These are phyloP conservation scores for Sorex maritimensis DNA, from an alignment of 2,797 vertebrate genomes.

Conservation along the genomic window DNA sequence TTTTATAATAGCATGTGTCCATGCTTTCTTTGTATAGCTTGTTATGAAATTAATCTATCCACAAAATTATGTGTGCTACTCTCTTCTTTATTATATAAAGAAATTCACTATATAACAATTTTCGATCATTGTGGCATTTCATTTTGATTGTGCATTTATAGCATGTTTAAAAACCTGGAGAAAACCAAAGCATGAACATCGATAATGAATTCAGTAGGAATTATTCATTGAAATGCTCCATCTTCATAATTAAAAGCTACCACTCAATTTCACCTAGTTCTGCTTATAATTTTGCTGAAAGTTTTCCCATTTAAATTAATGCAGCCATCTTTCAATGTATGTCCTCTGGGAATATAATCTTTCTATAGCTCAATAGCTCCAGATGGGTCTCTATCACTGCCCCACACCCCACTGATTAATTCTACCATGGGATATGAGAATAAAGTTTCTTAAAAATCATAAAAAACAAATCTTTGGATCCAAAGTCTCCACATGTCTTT, in stretches of 20 bases:
- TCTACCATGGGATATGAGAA: neutral
- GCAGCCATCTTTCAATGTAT: constrained; percentile 24
- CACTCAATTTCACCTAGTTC: constrained; percentile 38
- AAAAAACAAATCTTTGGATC: neutral
- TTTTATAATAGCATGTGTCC: constrained; percentile 16
- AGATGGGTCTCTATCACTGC: neutral
- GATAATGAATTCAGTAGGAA: constrained; percentile 50
- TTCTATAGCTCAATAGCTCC: constrained; percentile 26
- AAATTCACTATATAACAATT: constrained; percentile 30
- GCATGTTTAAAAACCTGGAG: constrained; percentile 6
- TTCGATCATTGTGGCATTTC: constrained; percentile 25
- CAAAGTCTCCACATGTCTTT: neutral
- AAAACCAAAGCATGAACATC: constrained; percentile 31
- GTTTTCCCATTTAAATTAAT: constrained; percentile 57
- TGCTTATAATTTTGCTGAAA: constrained; percentile 62
- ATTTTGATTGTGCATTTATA: constrained; percentile 32
- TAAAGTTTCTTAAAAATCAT: neutral
- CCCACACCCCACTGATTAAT: neutral
- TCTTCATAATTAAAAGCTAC: constrained; percentile 60
- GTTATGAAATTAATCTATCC: constrained; percentile 6
- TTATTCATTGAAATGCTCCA: constrained; percentile 55
- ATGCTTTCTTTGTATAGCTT: constrained; percentile 46
- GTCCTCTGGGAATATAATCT: neutral
- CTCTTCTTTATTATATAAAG: constrained; percentile 1
- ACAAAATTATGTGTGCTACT: neutral